Conservation (phyloP, 2,888 invertebrate species). For the Idaea dimidiata region DNA sequence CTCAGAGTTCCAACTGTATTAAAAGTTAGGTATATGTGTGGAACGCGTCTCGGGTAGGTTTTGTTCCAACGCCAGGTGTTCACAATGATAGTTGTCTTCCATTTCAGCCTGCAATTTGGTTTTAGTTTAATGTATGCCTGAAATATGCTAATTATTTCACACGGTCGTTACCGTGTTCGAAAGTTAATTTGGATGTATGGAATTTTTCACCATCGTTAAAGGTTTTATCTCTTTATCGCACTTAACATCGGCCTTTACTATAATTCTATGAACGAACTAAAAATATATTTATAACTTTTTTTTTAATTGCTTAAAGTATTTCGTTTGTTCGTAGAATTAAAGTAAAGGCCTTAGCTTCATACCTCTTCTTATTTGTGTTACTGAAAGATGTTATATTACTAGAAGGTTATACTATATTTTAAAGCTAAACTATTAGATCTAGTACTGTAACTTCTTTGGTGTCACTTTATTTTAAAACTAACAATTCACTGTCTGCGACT, state of each 20-base stretch:
- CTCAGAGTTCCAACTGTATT: constrained; percentile 51
- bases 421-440: no score
- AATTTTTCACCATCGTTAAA: neutral
- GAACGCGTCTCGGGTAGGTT: constrained; percentile 27
- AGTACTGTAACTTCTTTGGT: no score
- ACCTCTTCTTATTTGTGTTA: no score
- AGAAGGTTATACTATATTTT: no score
- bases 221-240: neutral
- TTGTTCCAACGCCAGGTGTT: constrained; percentile 30
- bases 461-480: no score
- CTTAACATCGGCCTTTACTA: no score
- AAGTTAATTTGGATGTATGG: neutral
- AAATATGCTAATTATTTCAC: constrained; percentile 9
- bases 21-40: constrained; percentile 46
- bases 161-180: neutral
- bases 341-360: no score
- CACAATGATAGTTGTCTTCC: constrained; percentile 26
- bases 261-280: no score
- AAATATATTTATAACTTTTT: no score
- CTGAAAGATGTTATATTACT: no score
- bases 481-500: neutral
- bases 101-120: constrained; percentile 23
- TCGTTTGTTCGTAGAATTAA: no score
- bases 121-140: constrained; percentile 28
- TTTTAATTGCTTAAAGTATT: no score